Evolutionary conservation across 2,797 vertebrate genomes (phyloP).

Genomic region (Varecia variegata): DNA sequence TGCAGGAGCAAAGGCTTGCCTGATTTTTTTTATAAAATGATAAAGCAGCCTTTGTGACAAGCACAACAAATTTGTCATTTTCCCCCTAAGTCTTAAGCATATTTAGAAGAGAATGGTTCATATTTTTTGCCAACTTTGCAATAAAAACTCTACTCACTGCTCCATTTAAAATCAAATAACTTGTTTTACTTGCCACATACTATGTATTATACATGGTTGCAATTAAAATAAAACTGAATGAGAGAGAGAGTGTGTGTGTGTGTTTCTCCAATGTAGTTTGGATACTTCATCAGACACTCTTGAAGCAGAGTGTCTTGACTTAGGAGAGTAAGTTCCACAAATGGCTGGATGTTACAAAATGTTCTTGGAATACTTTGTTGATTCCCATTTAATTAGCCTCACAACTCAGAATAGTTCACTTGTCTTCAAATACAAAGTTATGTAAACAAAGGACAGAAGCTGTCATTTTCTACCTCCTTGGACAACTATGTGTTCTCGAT

Average conservation of each 20-base stretch:
- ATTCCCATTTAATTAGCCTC: constrained; percentile 8
- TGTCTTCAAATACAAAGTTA: not conserved
- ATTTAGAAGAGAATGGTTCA: constrained; percentile 49
- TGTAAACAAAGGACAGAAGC: not conserved
- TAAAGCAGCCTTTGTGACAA: constrained; percentile 30
- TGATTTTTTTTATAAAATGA: constrained; percentile 33
- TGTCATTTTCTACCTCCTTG: not conserved
- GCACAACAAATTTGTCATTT: constrained; percentile 48
- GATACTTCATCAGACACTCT: not conserved
- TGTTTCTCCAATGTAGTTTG: not conserved
- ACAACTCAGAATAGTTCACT: not conserved
- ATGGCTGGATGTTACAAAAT: not conserved
- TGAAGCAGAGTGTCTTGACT: not conserved
- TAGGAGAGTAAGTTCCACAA: not conserved
- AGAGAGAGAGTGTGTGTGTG: not conserved
- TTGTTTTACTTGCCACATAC: not conserved
- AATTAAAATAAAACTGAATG: constrained; percentile 22
- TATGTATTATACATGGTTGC: not conserved
- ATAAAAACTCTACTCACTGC: constrained; percentile 20
- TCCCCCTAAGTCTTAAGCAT: not conserved
- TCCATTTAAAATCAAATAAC: constrained; percentile 38
- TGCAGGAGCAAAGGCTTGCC: constrained; percentile 46
- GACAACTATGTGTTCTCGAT: not conserved
- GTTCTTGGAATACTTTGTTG: not conserved
- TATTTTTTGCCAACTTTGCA: constrained; percentile 40